Evolutionary conservation across 2,113 vertebrate genomes (phyloP).

Genomic region (Meriones unguiculatus): DNA sequence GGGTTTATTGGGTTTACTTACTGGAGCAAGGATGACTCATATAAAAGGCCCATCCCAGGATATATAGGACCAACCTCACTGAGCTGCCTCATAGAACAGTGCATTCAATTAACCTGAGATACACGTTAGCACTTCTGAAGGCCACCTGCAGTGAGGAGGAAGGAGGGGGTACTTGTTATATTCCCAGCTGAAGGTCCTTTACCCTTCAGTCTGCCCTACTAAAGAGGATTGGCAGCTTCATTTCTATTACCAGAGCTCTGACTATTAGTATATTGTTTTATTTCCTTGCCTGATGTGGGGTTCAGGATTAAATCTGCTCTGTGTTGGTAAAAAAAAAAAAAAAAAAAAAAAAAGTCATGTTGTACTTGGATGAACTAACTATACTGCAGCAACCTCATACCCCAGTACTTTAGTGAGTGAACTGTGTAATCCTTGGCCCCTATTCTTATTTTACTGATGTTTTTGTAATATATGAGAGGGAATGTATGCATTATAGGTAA

Average conservation of each 20-base stretch:
- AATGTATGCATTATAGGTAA: constrained; percentile 14
- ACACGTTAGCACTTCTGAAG: not conserved
- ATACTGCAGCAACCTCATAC: not conserved
- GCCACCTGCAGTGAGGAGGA: not conserved
- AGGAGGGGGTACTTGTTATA: not conserved
- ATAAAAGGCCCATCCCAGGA: not conserved
- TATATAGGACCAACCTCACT: not conserved
- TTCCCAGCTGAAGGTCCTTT: not conserved
- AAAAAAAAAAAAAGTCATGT: not conserved
- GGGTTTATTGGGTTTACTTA: not conserved
- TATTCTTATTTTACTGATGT: not conserved
- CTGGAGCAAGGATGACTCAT: not conserved
- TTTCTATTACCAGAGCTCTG: not conserved
- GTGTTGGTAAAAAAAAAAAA: not conserved
- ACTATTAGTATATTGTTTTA: not conserved
- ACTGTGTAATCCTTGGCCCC: not conserved
- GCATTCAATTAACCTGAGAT: not conserved
- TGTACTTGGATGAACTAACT: not conserved
- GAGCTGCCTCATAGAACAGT: not conserved
- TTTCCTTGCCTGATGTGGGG: not conserved
- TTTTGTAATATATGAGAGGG: not conserved
- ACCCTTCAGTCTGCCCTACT: not conserved
- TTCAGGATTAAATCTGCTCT: not conserved
- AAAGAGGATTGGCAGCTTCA: not conserved
- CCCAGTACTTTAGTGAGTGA: not conserved